Base-by-base conservation (phyloP, 1,140 invertebrate species). In the Rhagoletis pomonella region DNA sequence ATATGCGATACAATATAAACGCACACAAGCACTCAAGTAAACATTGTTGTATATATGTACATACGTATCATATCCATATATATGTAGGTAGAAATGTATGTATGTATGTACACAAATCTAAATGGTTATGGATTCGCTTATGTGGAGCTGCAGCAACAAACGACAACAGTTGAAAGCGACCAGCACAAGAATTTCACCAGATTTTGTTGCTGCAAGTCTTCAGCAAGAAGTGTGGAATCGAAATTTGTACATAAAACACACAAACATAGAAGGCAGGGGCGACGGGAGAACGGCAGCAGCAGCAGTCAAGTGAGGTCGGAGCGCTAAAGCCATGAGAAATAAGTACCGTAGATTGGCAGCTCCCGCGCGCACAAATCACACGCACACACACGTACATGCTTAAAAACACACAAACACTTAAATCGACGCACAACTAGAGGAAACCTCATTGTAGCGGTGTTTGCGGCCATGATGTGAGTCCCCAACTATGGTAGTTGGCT, bases 181-280 rank as follows among this genome's bases (percentile, higher is more conserved):
- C 73, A 81, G n/a, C 73, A n/a, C 12, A 81, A 81, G 73, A 81
- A 81, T 81, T 81, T 81, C 73, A 81, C 73, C 73, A 81, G 73
- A 81, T 81, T 55, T 81, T 55, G 73, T 47, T 55, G 73, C 73
- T 55, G n/a, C 47, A 81, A n/a, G 42, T 19, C 73, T 81, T 81
- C 44, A 47, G 73, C 17, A 9, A 81, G 47, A 19, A 29, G n/a
- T 19, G n/a, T 81, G 19, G 73, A 55, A 55, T 29, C n/a, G 5
- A 19, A 9, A 81, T 0, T 29, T 29, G 29, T 29, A 29, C 29
- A 81, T 81, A 55, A 19, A 81, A 81, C 12, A 19, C 73, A 17
- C 17, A 42, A 1, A 29, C 29, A 29, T 55, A 9, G 9, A 17
- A 7, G 73, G n/a, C 5, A 29, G 73, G 47, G 47, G 47, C 29